These are phyloP conservation scores for Pomatorhinus ruficollis DNA, from an alignment of 2,113 vertebrate genomes.

Conservation along the genomic window DNA sequence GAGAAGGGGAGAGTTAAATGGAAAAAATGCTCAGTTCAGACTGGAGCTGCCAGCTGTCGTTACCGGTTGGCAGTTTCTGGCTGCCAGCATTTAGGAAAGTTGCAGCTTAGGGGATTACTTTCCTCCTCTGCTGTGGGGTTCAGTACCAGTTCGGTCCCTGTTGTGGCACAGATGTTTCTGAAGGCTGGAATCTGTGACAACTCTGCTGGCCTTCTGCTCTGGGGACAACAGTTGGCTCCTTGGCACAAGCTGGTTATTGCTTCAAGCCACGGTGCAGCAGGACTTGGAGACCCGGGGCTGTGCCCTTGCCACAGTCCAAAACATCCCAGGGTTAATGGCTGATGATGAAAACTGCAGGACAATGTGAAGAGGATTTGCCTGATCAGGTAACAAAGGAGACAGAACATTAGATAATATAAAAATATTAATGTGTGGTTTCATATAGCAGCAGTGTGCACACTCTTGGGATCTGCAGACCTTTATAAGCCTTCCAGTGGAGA, in stretches of 20 bases:
- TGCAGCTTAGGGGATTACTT: slow-evolving; percentile 9
- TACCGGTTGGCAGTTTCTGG: neutral
- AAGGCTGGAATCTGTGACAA: fast-evolving
- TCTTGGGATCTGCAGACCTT: neutral
- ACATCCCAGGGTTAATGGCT: neutral
- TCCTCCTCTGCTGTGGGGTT: neutral
- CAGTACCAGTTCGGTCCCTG: neutral
- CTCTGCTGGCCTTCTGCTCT: neutral
- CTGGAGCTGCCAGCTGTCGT: neutral
- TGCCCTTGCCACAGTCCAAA: neutral
- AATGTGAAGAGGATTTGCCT: neutral
- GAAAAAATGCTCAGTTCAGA: neutral
- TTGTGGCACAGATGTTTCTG: neutral
- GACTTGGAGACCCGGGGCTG: neutral
- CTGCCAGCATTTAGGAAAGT: slow-evolving; percentile 24
- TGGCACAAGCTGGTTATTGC: neutral
- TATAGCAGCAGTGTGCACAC: neutral
- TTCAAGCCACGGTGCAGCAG: neutral
- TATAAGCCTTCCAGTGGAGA: neutral
- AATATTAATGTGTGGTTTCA: neutral
- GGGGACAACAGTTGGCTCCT: neutral
- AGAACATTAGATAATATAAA: neutral
- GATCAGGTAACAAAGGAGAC: slow-evolving; percentile 23
- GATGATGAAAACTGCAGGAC: neutral
- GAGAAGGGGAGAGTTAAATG: slow-evolving; percentile 22